Evolutionary conservation across 2,797 vertebrate species (phyloP).

Genomic region (Acanthurus leucopareius): DNA sequence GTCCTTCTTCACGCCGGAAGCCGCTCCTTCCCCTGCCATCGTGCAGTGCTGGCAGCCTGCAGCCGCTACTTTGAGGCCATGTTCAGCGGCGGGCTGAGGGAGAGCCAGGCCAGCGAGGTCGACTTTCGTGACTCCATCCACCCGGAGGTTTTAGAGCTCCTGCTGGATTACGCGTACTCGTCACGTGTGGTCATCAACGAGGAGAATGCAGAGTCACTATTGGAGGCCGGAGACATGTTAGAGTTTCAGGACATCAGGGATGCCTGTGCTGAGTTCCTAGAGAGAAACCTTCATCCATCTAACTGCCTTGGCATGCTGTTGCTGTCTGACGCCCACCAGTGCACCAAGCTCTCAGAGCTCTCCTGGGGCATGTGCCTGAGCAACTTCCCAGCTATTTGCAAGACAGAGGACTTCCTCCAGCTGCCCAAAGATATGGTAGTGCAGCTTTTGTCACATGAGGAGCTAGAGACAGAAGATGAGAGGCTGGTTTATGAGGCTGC

Average conservation of each 20-base stretch:
- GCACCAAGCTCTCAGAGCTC: constrained; percentile 95
- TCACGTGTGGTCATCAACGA: constrained; percentile 98
- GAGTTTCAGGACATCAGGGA: constrained; percentile 99
- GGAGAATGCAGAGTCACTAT: constrained; percentile 95
- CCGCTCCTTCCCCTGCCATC: constrained; percentile 97
- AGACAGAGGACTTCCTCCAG: constrained; percentile 97
- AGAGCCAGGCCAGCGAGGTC: constrained; percentile 97
- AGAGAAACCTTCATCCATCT: constrained; percentile 96
- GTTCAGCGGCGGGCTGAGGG: constrained; percentile 97
- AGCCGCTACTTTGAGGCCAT: constrained; percentile 99
- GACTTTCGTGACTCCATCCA: constrained; percentile 97
- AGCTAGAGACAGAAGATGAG: constrained; percentile 98
- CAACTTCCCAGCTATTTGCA: constrained; percentile 97
- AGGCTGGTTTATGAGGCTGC: constrained; percentile 96
- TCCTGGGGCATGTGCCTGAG: constrained; percentile 99
- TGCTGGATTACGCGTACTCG: constrained; percentile 97
- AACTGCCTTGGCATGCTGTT: constrained; percentile 98
- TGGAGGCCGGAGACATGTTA: constrained; percentile 98
- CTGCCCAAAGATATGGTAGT: constrained; percentile 98
- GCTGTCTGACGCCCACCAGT: constrained; percentile 96
- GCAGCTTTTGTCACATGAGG: constrained; percentile 96
- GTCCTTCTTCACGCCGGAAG: constrained; percentile 96
- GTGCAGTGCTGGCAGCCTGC: constrained; percentile 96
- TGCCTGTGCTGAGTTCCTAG: constrained; percentile 96
- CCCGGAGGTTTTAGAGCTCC: constrained; percentile 95